phyloP scores from a whole-genome alignment of 64 coral and sea anemone genomes.

The Actinia equina region DNA sequence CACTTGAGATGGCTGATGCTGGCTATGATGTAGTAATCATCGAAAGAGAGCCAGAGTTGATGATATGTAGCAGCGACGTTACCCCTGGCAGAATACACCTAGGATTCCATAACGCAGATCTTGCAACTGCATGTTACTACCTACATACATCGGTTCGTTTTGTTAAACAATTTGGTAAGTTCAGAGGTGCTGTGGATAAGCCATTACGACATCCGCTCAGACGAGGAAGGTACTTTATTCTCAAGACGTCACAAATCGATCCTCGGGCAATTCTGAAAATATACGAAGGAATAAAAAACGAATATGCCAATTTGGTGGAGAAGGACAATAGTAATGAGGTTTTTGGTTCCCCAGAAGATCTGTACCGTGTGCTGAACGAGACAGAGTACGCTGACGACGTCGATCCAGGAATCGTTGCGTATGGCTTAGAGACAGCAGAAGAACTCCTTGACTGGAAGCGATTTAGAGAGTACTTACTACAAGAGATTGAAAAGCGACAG shows the following conservation, averaged over 20 bases:
- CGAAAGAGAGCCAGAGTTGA: slow-evolving; percentile 52
- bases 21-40: slow-evolving; percentile 35
- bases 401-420: slow-evolving; percentile 21
- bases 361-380: slow-evolving; percentile 50
- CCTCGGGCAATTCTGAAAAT: slow-evolving; percentile 28
- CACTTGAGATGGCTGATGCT: slow-evolving; percentile 46
- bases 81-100: slow-evolving; percentile 57
- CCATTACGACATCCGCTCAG: slow-evolving; percentile 37
- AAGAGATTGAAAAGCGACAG: slow-evolving; percentile 12
- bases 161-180: slow-evolving; percentile 29
- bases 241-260: slow-evolving; percentile 43
- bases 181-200: slow-evolving; percentile 32
- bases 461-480: slow-evolving; percentile 35
- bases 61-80: slow-evolving; percentile 48
- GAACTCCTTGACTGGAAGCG: slow-evolving; percentile 48
- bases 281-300: slow-evolving; percentile 49
- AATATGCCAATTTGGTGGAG: slow-evolving; percentile 54
- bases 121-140: slow-evolving; percentile 43
- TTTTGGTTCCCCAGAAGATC: slow-evolving; percentile 63
- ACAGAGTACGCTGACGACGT: slow-evolving; percentile 47
- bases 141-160: slow-evolving; percentile 55
- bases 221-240: slow-evolving; percentile 66
- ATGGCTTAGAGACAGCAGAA: slow-evolving; percentile 78
- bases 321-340: slow-evolving; percentile 49
- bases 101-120: slow-evolving; percentile 69